Percentiles rank a stretch among this genome's conserved stretches.
Conservation (phyloP, 2,797 vertebrate species). For the Nasua narica region DNA sequence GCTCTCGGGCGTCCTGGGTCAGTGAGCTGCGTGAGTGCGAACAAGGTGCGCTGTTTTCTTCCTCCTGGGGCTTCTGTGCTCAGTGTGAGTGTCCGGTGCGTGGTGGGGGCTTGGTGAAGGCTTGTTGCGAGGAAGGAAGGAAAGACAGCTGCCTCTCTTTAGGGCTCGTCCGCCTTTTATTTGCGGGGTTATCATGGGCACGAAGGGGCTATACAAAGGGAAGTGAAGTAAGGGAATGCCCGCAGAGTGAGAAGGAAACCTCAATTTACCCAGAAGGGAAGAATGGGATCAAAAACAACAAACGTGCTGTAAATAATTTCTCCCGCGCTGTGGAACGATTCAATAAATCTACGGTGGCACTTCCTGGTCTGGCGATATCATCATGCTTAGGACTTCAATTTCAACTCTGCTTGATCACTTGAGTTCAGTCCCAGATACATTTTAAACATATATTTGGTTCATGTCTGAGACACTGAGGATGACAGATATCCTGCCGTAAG, state of each 20-base stretch:
- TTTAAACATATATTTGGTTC: slow-evolving; percentile 39
- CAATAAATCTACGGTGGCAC: background rate
- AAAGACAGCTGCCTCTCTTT: background rate
- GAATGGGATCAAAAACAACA: background rate
- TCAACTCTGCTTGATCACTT: slow-evolving; percentile 53
- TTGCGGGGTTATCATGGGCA: background rate
- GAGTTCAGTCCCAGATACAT: slow-evolving; percentile 22
- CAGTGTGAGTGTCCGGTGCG: background rate
- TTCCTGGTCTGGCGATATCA: background rate
- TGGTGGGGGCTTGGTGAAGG: background rate
- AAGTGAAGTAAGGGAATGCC: background rate
- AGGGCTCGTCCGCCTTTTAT: background rate
- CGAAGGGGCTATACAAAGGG: background rate
- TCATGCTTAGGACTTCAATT: background rate
- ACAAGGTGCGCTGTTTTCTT: background rate
- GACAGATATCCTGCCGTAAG: slow-evolving; percentile 39
- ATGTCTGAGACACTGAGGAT: background rate
- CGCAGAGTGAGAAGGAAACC: background rate
- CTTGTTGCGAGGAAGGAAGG: background rate
- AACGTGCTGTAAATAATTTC: background rate
- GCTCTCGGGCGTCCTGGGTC: background rate
- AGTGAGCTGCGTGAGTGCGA: background rate
- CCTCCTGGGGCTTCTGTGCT: background rate
- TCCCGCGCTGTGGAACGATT: background rate
- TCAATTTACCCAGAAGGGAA: background rate